Evolutionary conservation across 2,888 invertebrate genomes (phyloP), one percentile per base, ranked within the genome.

Genomic region (Dicycla oo): DNA sequence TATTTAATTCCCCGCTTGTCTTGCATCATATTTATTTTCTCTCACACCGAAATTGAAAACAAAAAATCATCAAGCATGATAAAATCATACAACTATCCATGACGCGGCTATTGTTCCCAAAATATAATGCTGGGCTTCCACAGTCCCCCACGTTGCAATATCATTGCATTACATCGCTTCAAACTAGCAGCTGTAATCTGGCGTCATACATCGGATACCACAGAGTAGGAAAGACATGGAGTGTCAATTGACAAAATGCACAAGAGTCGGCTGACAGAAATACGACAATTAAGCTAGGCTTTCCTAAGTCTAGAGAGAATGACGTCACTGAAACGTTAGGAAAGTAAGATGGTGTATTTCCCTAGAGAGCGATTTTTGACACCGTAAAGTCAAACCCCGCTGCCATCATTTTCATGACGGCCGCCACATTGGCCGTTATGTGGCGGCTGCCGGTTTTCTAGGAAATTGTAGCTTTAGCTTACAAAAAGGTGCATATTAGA

Each of bases 151-250:
- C 57, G 62, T 61, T 71, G 81, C 85, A 84, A 88, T 88, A 82
- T 85, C 84, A 86, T 85, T 80, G 86, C 78, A 85, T 87, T 87
- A 88, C 84, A 81, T 74, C 70, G 80, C 78, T 85, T 77, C 81
- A 77, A 82, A 85, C 84, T 82, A 83, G 80, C 83, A 78, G 80
- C 68, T 83, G 84, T 89, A 89, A 91, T 90, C 89, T 89, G 83
- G 80, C 86, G 81, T 87, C 82, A 91, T 88, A 87, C 88, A 87
- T 89, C 87, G 87, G 23, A 40, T 45, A 3, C 43, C 64, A 64
- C 13, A 18, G 82, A 77, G 34, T 47, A 47, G 8, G 15, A 5
- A 40, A 11, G 13, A 34, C 6, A 47, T 77, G 72, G 71, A 78
- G 34, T 49, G 18, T 61, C 18, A 15, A 23, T 1, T 38, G 38